Base-by-base conservation (phyloP, 2,888 invertebrate genomes). In the Orthosia gothica region DNA sequence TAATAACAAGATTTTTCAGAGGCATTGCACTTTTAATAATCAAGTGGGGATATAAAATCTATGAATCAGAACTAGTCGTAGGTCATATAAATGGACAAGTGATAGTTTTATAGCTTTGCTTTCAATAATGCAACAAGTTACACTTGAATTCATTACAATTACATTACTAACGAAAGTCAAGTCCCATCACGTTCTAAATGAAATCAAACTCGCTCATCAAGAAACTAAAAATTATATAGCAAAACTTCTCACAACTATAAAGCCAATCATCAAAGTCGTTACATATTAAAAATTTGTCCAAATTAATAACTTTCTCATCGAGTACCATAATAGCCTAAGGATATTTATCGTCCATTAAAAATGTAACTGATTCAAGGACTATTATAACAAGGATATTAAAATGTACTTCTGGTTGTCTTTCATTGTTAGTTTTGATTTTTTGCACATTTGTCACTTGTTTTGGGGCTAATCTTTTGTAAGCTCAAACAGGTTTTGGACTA, bases 221-320 rank as follows among this genome's bases (percentile, higher is more conserved):
- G 82, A 76, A 83, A 57, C 76, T 80, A 79, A 87, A 82, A 88
- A 74, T 81, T 77, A 90, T 89, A 92, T 88, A 77, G 88, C 90
- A 64, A 89, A 88, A 89, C 73, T 92, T 93, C 92, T 89, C 93
- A 93, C 90, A 91, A 87, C 62, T 65, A 78, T 79, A 87, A 87
- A 85, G 65, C 57, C 62, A 85, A 83, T 83, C 81, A 79, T 81
- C 82, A 81, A 70, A 71, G 81, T 79, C 73, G 81, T 84, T 82
- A 84, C 81, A 72, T 59, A 81, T 87, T 90, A 88, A 87, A 90
- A 92, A 92, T 91, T 89, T 90, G 91, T 92, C 83, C 88, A 92
- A 94, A 94, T 94, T 95, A 95, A 94, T 93, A 91, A 90, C 90
- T 89, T 94, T 95, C 94, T 92, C 95, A 94, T 95, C 92, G 92